Conservation (phyloP, 1,140 invertebrate species). For the Cecropterus lyciades region DNA sequence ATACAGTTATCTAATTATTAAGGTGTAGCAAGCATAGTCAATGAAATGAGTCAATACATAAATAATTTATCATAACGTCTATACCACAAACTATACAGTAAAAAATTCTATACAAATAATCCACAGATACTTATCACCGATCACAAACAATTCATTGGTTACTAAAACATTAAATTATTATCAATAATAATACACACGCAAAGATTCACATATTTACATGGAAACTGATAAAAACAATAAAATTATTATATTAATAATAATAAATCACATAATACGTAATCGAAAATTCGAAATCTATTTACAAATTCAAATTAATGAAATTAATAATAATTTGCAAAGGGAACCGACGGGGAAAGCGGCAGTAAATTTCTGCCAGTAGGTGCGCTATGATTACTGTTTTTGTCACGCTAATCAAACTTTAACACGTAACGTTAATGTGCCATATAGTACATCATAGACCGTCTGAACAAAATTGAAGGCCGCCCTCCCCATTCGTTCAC, state of each 20-base stretch:
- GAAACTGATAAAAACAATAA: slow-evolving; percentile 65
- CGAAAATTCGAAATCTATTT: slow-evolving; percentile 60
- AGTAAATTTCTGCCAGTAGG: too few species aligned
- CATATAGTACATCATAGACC: too few species aligned
- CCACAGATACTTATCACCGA: slow-evolving; percentile 51
- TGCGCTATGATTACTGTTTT: too few species aligned
- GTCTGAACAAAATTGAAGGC: neutral
- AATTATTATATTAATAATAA: slow-evolving; percentile 34
- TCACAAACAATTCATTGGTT: slow-evolving; percentile 66
- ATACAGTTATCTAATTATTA: slow-evolving; percentile 18
- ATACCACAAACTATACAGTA: slow-evolving; percentile 71
- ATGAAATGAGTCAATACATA: slow-evolving; percentile 52
- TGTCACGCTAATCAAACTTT: too few species aligned
- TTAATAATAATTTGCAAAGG: slow-evolving; percentile 9
- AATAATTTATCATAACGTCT: slow-evolving; percentile 60
- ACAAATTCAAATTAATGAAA: slow-evolving; percentile 55
- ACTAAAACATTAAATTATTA: slow-evolving; percentile 57
- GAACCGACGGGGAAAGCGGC: too few species aligned
- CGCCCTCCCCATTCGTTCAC: neutral
- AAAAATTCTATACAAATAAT: slow-evolving; percentile 72
- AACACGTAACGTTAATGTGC: too few species aligned
- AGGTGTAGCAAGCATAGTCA: slow-evolving; percentile 42
- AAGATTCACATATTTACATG: slow-evolving; percentile 78
- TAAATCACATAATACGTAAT: slow-evolving; percentile 58
- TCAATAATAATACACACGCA: slow-evolving; percentile 64